A percentile compares a stretch with the other conserved stretches of the same genome.
Evolutionary conservation across 2,888 invertebrate genomes (phyloP).

Genomic region (Aelia acuminata): DNA sequence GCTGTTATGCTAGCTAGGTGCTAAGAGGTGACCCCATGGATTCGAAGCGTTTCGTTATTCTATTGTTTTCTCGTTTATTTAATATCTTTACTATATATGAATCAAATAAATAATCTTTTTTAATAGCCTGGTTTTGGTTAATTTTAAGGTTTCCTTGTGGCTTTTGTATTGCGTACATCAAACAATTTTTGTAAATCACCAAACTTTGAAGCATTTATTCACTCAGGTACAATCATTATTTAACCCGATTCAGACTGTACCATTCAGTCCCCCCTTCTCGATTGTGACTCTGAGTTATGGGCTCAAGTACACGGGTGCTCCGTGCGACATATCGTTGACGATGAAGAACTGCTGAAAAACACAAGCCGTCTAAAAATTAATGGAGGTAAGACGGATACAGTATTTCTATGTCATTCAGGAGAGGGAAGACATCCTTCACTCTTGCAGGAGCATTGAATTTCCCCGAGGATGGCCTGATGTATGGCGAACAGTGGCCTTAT

Average conservation of each 20-base stretch:
- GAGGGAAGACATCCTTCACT: constrained; percentile 33
- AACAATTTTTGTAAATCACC: too few relatives aligned
- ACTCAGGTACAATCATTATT: not conserved
- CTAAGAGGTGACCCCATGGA: too few relatives aligned
- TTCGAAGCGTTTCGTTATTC: too few relatives aligned
- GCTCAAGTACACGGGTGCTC: not conserved
- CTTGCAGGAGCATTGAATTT: constrained; percentile 21
- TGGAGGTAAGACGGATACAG: constrained; percentile 17
- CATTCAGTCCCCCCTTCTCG: not conserved
- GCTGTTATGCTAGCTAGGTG: too few relatives aligned
- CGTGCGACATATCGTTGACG: not conserved
- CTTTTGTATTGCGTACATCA: too few relatives aligned
- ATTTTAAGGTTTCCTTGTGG: too few relatives aligned
- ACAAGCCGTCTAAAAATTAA: not conserved
- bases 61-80: too few relatives aligned
- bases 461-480: not conserved
- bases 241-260: not conserved
- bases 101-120: too few relatives aligned
- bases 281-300: not conserved
- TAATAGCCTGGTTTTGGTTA: too few relatives aligned
- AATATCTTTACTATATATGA: too few relatives aligned
- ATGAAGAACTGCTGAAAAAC: constrained; percentile 25
- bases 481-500: constrained; percentile 4
- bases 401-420: not conserved
- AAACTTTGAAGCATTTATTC: not conserved